phyloP scores from a whole-genome alignment of 2,113 vertebrate species.

The Rafetus swinhoei region DNA sequence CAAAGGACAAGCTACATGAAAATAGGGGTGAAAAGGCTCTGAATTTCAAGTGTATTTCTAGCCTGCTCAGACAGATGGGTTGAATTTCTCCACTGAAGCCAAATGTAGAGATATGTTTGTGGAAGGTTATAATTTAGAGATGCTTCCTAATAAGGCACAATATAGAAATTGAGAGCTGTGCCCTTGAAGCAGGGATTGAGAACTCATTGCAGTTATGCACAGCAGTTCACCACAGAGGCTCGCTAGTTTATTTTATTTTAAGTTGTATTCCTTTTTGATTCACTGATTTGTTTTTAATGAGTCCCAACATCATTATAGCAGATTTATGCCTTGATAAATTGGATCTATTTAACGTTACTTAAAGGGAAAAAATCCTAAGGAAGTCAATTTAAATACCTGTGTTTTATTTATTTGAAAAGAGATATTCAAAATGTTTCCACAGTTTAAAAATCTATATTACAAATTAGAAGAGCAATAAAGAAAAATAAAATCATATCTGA shows the following conservation, averaged over 20 bases:
- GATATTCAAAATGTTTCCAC: no score
- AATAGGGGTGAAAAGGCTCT: neutral
- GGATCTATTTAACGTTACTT: neutral
- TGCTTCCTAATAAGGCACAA: no score
- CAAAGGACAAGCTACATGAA: neutral
- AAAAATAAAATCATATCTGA: neutral
- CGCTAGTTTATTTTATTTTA: no score
- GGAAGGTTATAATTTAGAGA: no score
- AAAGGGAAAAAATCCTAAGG: neutral
- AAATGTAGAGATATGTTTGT: neutral
- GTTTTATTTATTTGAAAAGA: neutral
- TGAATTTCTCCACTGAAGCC: accelerated
- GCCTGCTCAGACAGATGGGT: neutral
- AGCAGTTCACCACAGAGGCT: no score
- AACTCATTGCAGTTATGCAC: no score
- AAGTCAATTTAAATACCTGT: neutral
- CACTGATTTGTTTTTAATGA: no score
- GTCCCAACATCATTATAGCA: no score
- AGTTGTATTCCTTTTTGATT: no score
- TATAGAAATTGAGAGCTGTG: no score
- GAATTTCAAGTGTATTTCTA: neutral
- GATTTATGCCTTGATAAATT: neutral
- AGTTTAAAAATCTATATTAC: no score
- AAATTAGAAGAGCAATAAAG: neutral
- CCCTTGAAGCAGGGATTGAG: no score